A percentile compares a stretch with the other conserved stretches of the same genome.
These are phyloP conservation scores for Anhinga anhinga DNA, from an alignment of 2,113 vertebrate species.

Conservation along the genomic window DNA sequence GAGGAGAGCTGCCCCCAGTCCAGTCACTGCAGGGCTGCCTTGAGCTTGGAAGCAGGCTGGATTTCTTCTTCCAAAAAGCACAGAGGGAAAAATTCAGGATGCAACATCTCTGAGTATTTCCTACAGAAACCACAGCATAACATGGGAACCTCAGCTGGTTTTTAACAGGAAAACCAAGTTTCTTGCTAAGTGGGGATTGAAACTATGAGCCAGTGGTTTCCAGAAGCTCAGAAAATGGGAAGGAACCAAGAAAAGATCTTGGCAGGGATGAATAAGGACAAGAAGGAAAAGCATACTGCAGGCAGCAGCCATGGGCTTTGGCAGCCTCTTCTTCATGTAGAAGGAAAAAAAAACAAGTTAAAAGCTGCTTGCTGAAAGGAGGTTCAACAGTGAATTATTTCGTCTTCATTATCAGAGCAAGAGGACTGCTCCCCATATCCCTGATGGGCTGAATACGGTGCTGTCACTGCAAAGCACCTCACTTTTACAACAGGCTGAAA, in stretches of 20 bases:
- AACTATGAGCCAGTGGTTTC: slow-evolving; percentile 10
- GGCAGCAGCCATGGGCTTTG: slow-evolving; percentile 29
- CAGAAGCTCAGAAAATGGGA: slow-evolving; percentile 22
- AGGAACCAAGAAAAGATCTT: slow-evolving; percentile 39
- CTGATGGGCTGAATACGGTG: background rate
- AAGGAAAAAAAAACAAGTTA: background rate
- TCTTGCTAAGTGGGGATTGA: slow-evolving; percentile 5
- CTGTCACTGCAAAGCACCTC: background rate
- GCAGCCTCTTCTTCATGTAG: slow-evolving; percentile 17
- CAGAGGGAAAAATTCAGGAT: background rate
- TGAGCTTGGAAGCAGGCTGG: background rate
- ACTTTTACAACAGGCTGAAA: background rate
- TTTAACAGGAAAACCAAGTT: background rate
- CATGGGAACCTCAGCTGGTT: background rate
- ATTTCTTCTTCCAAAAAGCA: background rate
- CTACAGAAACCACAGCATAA: background rate
- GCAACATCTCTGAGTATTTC: background rate
- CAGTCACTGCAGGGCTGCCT: background rate
- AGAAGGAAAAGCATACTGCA: slow-evolving; percentile 43
- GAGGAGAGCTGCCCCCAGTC: background rate
- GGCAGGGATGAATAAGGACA: slow-evolving; percentile 24
- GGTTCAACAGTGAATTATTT: slow-evolving; percentile 32
- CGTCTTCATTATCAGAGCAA: background rate
- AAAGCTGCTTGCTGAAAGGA: slow-evolving; percentile 49
- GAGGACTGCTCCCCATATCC: background rate